Base-by-base conservation (phyloP, 2,797 vertebrate genomes). In the Ptychadena robeensis region DNA sequence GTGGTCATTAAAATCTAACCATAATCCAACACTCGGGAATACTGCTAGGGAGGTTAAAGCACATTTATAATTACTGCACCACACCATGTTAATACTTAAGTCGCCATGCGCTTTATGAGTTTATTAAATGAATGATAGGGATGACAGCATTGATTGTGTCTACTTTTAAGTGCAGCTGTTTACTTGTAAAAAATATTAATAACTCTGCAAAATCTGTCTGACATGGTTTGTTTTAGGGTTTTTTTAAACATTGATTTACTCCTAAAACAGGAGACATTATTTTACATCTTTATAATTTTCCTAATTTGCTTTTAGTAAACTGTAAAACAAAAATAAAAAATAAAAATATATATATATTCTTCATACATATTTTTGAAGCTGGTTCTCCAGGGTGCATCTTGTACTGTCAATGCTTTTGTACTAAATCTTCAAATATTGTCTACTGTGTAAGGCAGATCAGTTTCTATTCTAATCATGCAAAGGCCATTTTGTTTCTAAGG, bases 381-480 rank as follows among this genome's bases (percentile, higher is more conserved):
- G 97, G 96, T 97, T 97, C 96, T 97, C 94, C 94, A 94, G 94
- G 95, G 88, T 96, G 94, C 96, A 96, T 96, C 95, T 96, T 94
- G 94, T 92, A 94, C 95, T 95, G 93, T 95, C 94, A 93, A 94
- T 96, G 95, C 93, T 94, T 97, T 94, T 96, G 96, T 95, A 93
- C 94, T 94, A 93, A 95, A 95, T 95, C 90, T 94, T 92, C 92
- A 92, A 94, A 93, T 95, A 92, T 95, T 94, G 94, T 95, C 93
- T 95, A 95, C 94, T 94, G 92, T 95, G 95, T 94, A 93, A 95
- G 94, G 93, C 94, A 94, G 93, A 94, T 94, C 90, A 86, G 87
- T 90, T 94, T 95, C 94, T 92, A 92, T 94, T 95, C 94, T 92
- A 92, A 94, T 92, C 90, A 92, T 91, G 90, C 92, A 89, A 91